Evolutionary conservation across 2,888 invertebrate genomes (phyloP), one percentile per base, ranked within the genome.

Genomic region (Bugulina stolonifera): DNA sequence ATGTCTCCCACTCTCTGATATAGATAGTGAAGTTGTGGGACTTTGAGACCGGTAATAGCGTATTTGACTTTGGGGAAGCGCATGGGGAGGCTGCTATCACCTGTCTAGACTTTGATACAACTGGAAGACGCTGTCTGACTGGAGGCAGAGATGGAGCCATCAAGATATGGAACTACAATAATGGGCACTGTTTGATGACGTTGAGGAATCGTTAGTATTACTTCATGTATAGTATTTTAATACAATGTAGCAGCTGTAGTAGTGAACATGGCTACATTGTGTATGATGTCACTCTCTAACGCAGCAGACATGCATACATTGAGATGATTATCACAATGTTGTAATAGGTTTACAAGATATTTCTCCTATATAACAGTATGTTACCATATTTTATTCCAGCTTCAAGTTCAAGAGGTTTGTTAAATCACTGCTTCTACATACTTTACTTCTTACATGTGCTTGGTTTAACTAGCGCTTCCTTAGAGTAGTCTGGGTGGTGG

Each of bases 121-220:
- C 83, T 43, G 81, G 80, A 0, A 77, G 83, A 75, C 79, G 83
- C 81, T 82, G 73, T 71, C 80, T 85, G 25, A 84, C 84, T 34
- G 84, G 83, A 25, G 83, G 82, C 1, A 75, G 83, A 73, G 84
- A 84, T 77, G 84, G 85, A 1, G 74, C 78, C 35, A 76, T 84
- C 10, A 78, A 78, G 71, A 79, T 85, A 22, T 85, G 85, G 85
- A 85, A 85, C 75, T 84, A 82, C 75, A 84, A 84, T 76, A 85
- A 84, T 76, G 84, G 84, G 0, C 83, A 84, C 73, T 83, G 84
- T 75, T 78, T 85, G 25, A 79, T 80, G 72, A 79, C 76, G 25
- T 73, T 80, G 72, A 75, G 72, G 69, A 79, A 79, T 76, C 76
- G 77, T 76, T 73, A 54, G 64, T 64, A 32, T 32, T 3, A 10